Evolutionary conservation across 2,113 vertebrate genomes (phyloP), one percentile per base, ranked within the genome.

Genomic region (Eidolon helvum): DNA sequence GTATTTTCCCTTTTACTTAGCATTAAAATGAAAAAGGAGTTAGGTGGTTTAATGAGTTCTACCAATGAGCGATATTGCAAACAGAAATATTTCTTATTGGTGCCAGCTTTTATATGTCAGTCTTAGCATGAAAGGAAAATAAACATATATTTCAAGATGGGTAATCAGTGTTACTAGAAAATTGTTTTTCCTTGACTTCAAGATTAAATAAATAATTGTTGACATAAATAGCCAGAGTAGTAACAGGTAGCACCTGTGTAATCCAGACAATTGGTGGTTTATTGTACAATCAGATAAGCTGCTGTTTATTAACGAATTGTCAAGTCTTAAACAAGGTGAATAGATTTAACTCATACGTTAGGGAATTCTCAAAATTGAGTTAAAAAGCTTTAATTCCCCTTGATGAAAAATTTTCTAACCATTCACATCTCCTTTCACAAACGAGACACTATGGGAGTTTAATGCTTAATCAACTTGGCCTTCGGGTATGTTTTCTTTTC

Each of bases 121-220:
- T 57, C 85, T 83, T 75, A 30, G 78, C 5, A 26, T 68, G 57
- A 79, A 90, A 40, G 75, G 71, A 55, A 92, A 77, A 75, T 77
- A 21, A 88, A 71, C 57, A 66, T 30, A 4, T n/a, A 59, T 95
- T 90, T 94, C 83, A 85, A 75, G 65, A 55, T 94, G 78, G 91
- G 66, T 92, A n/a, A 78, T 94, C 53, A 12, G 53, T 72, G 55
- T 87, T 61, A 38, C 69, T 90, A 66, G 43, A 61, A 80, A 85
- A 95, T 48, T 94, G 4, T 86, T 93, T n/a, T 96, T 90, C 87
- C 68, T 84, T 63, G 87, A 61, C 75, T 90, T 94, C 11, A 21
- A 68, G 90, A 90, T 90, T 72, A 71, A 92, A 75, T 93, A 92
- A 97, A 69, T 61, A 69, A 14, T 92, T 95, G 79, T 93, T 94